A percentile compares a stretch with the other conserved stretches of the same genome.
These are phyloP conservation scores for Pseudochirops corinnae DNA, from an alignment of 2,797 vertebrate species.

Conservation along the genomic window DNA sequence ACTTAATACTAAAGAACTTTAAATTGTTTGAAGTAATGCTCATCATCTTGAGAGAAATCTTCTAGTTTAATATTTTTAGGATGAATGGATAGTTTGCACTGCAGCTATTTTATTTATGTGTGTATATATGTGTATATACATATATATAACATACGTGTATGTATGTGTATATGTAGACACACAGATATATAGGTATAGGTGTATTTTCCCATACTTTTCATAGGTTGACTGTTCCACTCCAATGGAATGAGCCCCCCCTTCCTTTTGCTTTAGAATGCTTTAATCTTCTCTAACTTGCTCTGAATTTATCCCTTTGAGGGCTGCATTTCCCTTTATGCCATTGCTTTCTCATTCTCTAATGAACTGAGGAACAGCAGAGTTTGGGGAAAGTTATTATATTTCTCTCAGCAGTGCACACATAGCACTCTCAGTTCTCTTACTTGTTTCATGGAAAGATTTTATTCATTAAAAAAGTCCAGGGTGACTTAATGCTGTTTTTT, in stretches of 20 bases:
- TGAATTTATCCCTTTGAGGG: background rate
- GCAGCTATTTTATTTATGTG: background rate
- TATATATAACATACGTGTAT: background rate
- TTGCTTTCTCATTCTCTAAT: background rate
- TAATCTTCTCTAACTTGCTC: background rate
- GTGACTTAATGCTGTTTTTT: conserved; percentile 37
- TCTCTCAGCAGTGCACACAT: background rate
- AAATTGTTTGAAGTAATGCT: background rate
- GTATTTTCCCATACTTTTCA: conserved; percentile 23
- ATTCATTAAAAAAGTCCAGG: conserved; percentile 35
- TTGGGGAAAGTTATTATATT: fast-evolving
- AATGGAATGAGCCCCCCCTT: background rate
- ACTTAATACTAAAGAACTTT: background rate
- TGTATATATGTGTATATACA: background rate
- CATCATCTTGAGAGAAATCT: background rate
- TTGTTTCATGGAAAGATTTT: background rate
- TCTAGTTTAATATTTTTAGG: background rate
- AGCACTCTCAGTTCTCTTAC: background rate
- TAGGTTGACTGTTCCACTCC: background rate
- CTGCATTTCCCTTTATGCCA: background rate
- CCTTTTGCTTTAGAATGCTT: background rate
- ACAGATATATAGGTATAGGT: background rate
- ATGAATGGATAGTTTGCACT: background rate
- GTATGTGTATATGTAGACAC: background rate
- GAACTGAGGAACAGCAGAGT: background rate